Evolutionary conservation across 2,113 vertebrate genomes (phyloP).

Genomic region (Aphelocoma coerulescens): DNA sequence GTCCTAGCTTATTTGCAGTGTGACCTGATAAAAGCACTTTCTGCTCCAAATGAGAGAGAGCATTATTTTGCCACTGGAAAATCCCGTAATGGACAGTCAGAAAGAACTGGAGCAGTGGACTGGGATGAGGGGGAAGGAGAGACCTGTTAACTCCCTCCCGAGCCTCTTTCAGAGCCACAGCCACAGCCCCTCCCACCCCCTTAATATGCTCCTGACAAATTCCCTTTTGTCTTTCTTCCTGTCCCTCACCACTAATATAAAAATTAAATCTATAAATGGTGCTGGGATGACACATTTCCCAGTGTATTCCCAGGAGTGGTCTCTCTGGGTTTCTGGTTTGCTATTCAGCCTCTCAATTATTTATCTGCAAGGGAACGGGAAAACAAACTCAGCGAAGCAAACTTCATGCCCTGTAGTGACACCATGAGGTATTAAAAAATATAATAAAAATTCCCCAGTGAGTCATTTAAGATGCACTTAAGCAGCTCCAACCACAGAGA

Average conservation of each 20-base stretch:
- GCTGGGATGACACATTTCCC: not conserved
- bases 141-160: accelerated
- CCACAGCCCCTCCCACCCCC: not conserved
- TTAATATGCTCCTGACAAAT: not conserved
- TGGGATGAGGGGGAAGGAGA: not conserved
- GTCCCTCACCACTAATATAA: not conserved
- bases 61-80: not conserved
- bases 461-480: constrained; percentile 32
- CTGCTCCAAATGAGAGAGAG: not conserved
- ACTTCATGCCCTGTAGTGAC: constrained; percentile 34
- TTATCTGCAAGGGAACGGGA: not conserved
- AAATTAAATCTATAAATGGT: not conserved
- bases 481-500: not conserved
- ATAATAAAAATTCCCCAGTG: not conserved
- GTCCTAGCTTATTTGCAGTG: not conserved
- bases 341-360: constrained; percentile 23
- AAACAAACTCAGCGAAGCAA: constrained; percentile 14
- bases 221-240: not conserved
- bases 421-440: not conserved
- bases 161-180: not conserved
- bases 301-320: not conserved
- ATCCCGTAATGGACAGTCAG: not conserved
- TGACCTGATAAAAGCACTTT: not conserved
- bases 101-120: not conserved
- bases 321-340: constrained; percentile 6